Conservation (phyloP, 2,797 vertebrate species). For the Leptodactylus fallax region DNA sequence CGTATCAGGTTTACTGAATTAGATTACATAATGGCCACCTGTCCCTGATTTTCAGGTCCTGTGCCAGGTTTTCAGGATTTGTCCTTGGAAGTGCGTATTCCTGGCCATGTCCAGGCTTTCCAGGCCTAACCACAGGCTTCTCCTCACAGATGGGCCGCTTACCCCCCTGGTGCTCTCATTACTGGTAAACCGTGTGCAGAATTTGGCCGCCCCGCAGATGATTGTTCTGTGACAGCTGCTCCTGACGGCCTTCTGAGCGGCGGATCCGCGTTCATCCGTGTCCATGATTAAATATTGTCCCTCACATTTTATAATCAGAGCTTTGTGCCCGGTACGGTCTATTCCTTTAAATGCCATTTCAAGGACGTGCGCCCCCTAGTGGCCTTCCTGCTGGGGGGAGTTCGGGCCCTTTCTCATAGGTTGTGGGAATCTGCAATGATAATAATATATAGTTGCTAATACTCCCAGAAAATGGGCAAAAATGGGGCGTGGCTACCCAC, state of each 20-base stretch:
- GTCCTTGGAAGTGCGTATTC: constrained; percentile 6
- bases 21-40: constrained; percentile 14
- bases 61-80: constrained; percentile 19
- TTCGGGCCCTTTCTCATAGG: no score
- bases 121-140: neutral
- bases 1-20: neutral
- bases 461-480: no score
- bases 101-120: neutral
- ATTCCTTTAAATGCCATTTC: no score
- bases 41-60: constrained; percentile 9
- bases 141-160: neutral
- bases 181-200: neutral
- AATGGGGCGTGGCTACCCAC: no score
- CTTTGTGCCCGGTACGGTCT: no score
- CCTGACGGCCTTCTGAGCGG: neutral
- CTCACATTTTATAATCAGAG: neutral
- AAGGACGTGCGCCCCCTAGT: no score
- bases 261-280: neutral
- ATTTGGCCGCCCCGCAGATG: neutral
- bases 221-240: neutral
- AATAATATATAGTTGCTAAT: no score
- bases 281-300: neutral
- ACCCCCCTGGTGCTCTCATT: neutral
- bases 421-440: no score
- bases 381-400: no score